phyloP scores from a whole-genome alignment of 2,888 invertebrate genomes.

The Esperia sulphurella region DNA sequence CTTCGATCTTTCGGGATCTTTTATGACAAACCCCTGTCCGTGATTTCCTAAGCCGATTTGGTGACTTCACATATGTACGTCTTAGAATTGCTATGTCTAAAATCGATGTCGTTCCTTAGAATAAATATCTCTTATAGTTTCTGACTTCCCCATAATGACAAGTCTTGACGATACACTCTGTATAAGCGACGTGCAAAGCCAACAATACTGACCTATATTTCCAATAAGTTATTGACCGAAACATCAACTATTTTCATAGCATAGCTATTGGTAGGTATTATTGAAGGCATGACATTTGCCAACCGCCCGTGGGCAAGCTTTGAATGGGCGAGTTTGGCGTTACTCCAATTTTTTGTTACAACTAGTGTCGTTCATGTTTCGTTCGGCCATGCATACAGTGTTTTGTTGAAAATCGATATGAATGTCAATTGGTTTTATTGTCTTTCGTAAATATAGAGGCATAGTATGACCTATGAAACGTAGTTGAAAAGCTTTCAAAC shows the following conservation, averaged over 20 bases:
- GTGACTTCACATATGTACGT: too few species aligned
- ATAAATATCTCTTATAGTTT: too few species aligned
- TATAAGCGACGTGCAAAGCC: too few species aligned
- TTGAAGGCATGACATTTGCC: conserved; percentile 45
- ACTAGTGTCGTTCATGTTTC: conserved; percentile 31
- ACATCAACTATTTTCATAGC: conserved; percentile 30
- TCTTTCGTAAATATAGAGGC: background rate
- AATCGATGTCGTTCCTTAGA: too few species aligned
- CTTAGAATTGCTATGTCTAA: too few species aligned
- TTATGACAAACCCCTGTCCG: too few species aligned
- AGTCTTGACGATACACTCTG: too few species aligned
- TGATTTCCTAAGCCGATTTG: too few species aligned
- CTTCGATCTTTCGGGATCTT: too few species aligned
- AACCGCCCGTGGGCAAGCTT: conserved; percentile 39
- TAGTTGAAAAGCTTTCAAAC: too few species aligned
- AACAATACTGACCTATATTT: background rate
- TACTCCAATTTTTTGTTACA: conserved; percentile 47
- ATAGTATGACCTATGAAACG: too few species aligned
- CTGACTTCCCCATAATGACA: too few species aligned
- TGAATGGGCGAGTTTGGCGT: conserved; percentile 44
- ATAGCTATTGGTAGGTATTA: conserved; percentile 30
- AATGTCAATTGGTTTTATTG: background rate
- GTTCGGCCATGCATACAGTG: conserved; percentile 16
- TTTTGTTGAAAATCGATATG: background rate
- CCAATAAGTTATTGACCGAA: conserved; percentile 1